Percentiles rank a stretch among this genome's conserved stretches.
Conservation (phyloP, 2,797 vertebrate genomes). For the Discoglossus pictus region DNA sequence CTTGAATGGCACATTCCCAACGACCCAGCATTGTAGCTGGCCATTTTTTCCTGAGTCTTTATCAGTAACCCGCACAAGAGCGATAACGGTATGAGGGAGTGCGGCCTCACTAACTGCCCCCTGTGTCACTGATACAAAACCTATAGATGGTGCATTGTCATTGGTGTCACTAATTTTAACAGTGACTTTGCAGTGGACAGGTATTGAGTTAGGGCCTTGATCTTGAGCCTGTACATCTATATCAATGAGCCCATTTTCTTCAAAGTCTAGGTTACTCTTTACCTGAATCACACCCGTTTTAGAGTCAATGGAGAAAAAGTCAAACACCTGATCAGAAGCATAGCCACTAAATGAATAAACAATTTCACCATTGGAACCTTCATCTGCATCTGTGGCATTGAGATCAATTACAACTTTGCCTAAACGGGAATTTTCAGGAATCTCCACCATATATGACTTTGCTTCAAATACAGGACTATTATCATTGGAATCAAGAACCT, state of each 20-base stretch:
- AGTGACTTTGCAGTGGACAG: conserved; percentile 97
- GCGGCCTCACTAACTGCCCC: conserved; percentile 96
- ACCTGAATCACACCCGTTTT: conserved; percentile 94
- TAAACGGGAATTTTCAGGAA: conserved; percentile 89
- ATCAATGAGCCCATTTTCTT: conserved; percentile 92
- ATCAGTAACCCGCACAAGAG: conserved; percentile 93
- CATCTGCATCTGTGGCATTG: conserved; percentile 94
- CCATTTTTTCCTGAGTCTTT: conserved; percentile 95
- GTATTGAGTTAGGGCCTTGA: conserved; percentile 95
- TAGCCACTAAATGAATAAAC: conserved; percentile 97
- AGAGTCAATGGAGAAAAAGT: conserved; percentile 95
- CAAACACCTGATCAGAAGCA: conserved; percentile 88
- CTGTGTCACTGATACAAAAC: conserved; percentile 95
- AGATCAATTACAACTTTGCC: conserved; percentile 92
- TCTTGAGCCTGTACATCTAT: conserved; percentile 96
- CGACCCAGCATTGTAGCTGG: conserved; percentile 92
- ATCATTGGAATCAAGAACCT: conserved; percentile 97
- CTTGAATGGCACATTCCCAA: conserved; percentile 89
- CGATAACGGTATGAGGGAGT: conserved; percentile 92
- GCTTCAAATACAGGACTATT: conserved; percentile 96
- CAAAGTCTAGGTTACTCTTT: conserved; percentile 94
- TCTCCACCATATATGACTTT: conserved; percentile 90
- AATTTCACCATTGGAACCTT: conserved; percentile 93
- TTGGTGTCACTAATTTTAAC: conserved; percentile 95
- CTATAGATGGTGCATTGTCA: conserved; percentile 94